A percentile compares a stretch with the other conserved stretches of the same genome.
Evolutionary conservation across 2,797 vertebrate species (phyloP).

Genomic region (Cetoscarus ocellatus): DNA sequence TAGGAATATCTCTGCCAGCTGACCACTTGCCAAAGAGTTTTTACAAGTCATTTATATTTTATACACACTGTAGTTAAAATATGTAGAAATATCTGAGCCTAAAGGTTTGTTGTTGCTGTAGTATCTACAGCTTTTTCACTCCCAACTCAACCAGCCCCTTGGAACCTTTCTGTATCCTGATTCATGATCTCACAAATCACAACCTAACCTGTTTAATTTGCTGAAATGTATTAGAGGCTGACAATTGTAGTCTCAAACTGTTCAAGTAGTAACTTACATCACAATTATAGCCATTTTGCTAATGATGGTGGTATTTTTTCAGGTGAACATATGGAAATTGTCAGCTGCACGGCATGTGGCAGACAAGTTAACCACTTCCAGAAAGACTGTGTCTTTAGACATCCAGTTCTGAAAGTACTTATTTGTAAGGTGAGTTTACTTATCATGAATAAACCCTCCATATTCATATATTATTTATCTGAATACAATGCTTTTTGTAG

Average conservation of each 20-base stretch:
- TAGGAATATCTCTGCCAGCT: no score
- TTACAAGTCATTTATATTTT: no score
- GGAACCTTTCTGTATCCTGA: not conserved
- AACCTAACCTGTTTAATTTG: not conserved
- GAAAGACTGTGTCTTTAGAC: slow-evolving; percentile 94
- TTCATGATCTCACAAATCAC: not conserved
- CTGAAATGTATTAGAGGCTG: not conserved
- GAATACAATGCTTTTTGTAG: no score
- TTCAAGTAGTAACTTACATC: no score
- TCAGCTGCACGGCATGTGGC: slow-evolving; percentile 97
- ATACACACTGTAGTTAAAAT: no score
- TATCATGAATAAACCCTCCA: not conserved
- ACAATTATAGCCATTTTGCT: not conserved
- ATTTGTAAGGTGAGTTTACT: slow-evolving; percentile 93
- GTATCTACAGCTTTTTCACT: not conserved
- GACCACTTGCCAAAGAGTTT: no score
- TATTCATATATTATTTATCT: not conserved
- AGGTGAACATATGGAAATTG: slow-evolving; percentile 91
- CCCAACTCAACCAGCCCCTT: not conserved
- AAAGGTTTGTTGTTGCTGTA: not conserved
- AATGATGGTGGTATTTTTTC: slow-evolving; percentile 43
- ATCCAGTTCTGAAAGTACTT: slow-evolving; percentile 96
- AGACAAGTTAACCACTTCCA: slow-evolving; percentile 98
- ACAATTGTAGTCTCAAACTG: not conserved
- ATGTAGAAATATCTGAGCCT: no score